These are phyloP conservation scores for Diprion similis DNA, from an alignment of 1,140 invertebrate genomes.

Conservation along the genomic window DNA sequence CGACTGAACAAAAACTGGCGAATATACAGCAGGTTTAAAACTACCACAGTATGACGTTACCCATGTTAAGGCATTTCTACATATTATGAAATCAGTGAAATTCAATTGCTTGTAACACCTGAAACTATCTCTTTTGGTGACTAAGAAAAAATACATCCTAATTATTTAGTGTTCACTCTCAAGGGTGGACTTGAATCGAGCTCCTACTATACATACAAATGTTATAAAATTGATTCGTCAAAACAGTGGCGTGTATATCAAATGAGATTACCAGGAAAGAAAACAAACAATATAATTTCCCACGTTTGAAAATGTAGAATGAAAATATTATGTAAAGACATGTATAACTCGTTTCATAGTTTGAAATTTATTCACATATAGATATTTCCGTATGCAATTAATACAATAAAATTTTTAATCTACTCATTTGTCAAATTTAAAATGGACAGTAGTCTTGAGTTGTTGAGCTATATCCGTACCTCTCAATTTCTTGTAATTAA, in stretches of 20 bases:
- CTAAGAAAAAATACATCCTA: no score
- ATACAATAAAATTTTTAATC: no score
- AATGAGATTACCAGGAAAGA: neutral
- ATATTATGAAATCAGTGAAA: no score
- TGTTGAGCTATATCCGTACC: conserved; percentile 30
- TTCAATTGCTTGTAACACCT: no score
- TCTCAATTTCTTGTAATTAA: conserved; percentile 35
- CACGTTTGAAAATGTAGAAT: no score
- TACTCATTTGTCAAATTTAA: conserved; percentile 23
- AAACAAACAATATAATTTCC: no score
- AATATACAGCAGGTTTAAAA: no score
- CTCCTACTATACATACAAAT: neutral
- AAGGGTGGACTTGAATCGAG: neutral
- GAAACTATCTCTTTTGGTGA: no score
- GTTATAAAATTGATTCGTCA: neutral
- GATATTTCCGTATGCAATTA: neutral
- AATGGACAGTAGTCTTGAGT: conserved; percentile 26
- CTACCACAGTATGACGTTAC: no score
- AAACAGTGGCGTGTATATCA: neutral
- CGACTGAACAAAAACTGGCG: no score
- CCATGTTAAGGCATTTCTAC: no score
- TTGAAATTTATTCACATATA: neutral
- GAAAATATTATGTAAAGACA: neutral
- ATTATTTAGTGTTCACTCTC: no score
- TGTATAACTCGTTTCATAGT: neutral